Base-by-base conservation (phyloP, 2,797 vertebrate genomes). In the Diceros bicornis region DNA sequence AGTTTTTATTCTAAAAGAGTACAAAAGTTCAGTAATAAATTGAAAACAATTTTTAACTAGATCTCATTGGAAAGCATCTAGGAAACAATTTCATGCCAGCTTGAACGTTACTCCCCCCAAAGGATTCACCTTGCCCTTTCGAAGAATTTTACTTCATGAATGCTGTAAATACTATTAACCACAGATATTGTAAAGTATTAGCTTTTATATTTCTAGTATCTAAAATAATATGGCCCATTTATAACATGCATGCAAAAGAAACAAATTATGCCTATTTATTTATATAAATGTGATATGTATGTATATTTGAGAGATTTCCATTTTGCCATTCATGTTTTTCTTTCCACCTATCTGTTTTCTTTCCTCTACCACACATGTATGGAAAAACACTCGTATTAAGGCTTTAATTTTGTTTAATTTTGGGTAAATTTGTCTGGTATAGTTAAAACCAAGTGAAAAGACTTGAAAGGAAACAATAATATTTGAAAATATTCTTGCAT, bases 71-170 rank as follows among this genome's bases (percentile, higher is more conserved):
- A 92, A 84, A 68, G 47, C 52, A 94, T 83, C 89, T 92, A 95
- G 72, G 83, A 96, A 86, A 94, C 34, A 93, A 62, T 96, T 92
- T 94, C n/a, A 75, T 95, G 87, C 62, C 69, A 66, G 20, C 50
- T 74, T 95, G 52, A 94, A 61, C 20, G 57, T 74, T 83, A 89
- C 93, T 94, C 29, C 32, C 52, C 59, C 59, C 20, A 62, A 87
- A 77, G 52, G 82, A 89, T 89, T 83, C 32, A 29, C 84, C 71
- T 72, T 72, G 29, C 82, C 85, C 64, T 95, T 96, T 92, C 6
- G 32, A 89, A 93, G 44, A 88, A 89, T 95, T 96, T 95, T 97
- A 93, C 16, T 94, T 78, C 50, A 25, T 68, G 50, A 92, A 44
- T 61, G 25, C 41, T 74, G 4, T 69, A 90, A 97, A 84, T 94